Evolutionary conservation across 2,113 vertebrate species (phyloP), one percentile per base, ranked within the genome.

Genomic region (Macaca fascicularis): DNA sequence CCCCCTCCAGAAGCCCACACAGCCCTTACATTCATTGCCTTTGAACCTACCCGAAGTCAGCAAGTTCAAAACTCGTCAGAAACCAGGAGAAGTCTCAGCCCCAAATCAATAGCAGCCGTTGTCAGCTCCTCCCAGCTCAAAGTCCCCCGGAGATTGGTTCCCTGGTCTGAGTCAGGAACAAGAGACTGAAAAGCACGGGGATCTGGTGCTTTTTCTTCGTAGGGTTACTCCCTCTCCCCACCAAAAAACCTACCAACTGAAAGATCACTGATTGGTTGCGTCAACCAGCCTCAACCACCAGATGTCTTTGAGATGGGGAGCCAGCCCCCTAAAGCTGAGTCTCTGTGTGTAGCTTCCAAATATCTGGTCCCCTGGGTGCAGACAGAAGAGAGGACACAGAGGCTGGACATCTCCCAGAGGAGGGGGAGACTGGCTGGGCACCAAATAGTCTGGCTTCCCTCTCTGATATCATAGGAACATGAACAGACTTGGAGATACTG

Each of bases 91-190:
- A 2, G 11, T 22, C 11, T 74, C 22, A 43, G 38, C 72, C 72
- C 22, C 22, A 0, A 40, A 40, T 13, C 10, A 13, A 7, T 25
- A 5, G 38, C 11, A 19, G 69, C 69, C 9, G 17, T 35, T 38
- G 17, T 20, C 19, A 40, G 10, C 38, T 40, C 70, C 38, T 40
- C 70, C n/a, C 70, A 74, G 72, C 22, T 43, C 72, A 74, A 74
- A 74, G 72, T 74, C 11, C 72, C 38, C n/a, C 8, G 2, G 11
- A 5, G n/a, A 5, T 3, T 20, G 0, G 8, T 38, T 72, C 70
- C 70, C 70, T 5, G 19, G n/a, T 38, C 70, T 38, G 19, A 23
- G n/a, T 72, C n/a, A 0, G 19, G 4, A 11, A 38, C 0, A 20
- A 23, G 8, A 72, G 70, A 38, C n/a, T 22, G 9, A 55, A 55